phyloP scores from a whole-genome alignment of 2,888 invertebrate genomes.

The Aromia moschata region DNA sequence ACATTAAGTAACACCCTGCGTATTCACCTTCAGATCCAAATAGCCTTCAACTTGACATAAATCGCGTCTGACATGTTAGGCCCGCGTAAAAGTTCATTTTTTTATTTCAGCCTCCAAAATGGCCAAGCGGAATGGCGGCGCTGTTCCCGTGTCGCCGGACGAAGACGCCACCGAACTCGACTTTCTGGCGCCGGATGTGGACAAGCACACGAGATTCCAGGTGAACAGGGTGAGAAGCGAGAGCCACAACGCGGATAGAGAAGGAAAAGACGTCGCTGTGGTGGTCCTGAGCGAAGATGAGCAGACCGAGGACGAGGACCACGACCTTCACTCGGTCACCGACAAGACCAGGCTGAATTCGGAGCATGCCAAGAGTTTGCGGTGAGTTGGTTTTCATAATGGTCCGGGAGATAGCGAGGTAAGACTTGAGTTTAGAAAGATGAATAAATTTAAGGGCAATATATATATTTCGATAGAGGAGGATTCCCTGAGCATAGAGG shows the following conservation, averaged over 20 bases:
- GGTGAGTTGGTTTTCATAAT: too few species aligned
- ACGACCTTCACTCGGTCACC: constrained; percentile 63
- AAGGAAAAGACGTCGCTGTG: constrained; percentile 25
- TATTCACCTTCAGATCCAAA: too few species aligned
- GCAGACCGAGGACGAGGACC: constrained; percentile 58
- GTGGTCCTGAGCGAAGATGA: constrained; percentile 41
- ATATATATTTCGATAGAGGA: too few species aligned
- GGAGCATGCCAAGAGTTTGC: constrained; percentile 80
- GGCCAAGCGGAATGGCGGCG: constrained; percentile 2
- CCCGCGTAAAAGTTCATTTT: too few species aligned
- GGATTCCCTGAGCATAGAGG: too few species aligned
- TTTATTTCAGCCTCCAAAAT: constrained; percentile 8
- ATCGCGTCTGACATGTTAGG: too few species aligned
- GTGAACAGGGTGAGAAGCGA: constrained; percentile 70
- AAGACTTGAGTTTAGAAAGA: too few species aligned
- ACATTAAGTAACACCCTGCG: too few species aligned
- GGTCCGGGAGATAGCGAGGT: too few species aligned
- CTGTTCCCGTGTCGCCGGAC: background rate
- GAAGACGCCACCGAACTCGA: constrained; percentile 48
- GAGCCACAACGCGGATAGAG: constrained; percentile 54
- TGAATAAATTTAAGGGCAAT: too few species aligned
- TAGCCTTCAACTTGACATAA: too few species aligned
- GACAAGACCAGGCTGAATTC: constrained; percentile 61
- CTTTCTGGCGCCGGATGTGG: constrained; percentile 48
- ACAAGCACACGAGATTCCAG: constrained; percentile 68